phyloP scores from a whole-genome alignment of 2,888 invertebrate species.

The Netelia melanura region DNA sequence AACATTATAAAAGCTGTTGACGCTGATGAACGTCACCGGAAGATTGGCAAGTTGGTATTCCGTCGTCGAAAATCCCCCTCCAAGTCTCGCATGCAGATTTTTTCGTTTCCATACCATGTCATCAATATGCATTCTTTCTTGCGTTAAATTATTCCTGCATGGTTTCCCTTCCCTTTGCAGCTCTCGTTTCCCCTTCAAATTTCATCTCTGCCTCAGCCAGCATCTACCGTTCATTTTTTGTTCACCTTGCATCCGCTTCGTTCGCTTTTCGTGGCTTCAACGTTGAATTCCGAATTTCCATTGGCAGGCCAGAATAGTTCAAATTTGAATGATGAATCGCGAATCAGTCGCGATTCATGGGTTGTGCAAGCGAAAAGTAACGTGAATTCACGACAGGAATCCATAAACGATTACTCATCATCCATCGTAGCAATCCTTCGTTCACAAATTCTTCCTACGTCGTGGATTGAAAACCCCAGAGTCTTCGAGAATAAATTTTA shows the following conservation, averaged over 20 bases:
- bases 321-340: constrained; percentile 35
- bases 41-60: constrained; percentile 69
- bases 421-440: neutral
- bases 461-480: neutral
- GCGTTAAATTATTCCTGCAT: constrained; percentile 75
- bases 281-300: constrained; percentile 37
- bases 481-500: constrained; percentile 4
- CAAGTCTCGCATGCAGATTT: constrained; percentile 72
- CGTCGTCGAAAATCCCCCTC: constrained; percentile 56
- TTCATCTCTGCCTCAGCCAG: constrained; percentile 24
- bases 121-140: constrained; percentile 74
- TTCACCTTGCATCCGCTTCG: constrained; percentile 48
- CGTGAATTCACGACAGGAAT: constrained; percentile 37
- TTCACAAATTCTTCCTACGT: constrained; percentile 12
- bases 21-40: constrained; percentile 54
- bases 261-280: constrained; percentile 41
- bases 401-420: constrained; percentile 4
- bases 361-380: constrained; percentile 3
- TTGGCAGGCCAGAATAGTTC: neutral
- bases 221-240: constrained; percentile 37
- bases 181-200: constrained; percentile 13
- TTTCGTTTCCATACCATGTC: constrained; percentile 68
- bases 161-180: constrained; percentile 44
- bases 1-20: constrained; percentile 11
- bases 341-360: constrained; percentile 55